A percentile compares a stretch with the other conserved stretches of the same genome.
phyloP scores from a whole-genome alignment of 1,140 invertebrate genomes.

The Heliconius melpomene region DNA sequence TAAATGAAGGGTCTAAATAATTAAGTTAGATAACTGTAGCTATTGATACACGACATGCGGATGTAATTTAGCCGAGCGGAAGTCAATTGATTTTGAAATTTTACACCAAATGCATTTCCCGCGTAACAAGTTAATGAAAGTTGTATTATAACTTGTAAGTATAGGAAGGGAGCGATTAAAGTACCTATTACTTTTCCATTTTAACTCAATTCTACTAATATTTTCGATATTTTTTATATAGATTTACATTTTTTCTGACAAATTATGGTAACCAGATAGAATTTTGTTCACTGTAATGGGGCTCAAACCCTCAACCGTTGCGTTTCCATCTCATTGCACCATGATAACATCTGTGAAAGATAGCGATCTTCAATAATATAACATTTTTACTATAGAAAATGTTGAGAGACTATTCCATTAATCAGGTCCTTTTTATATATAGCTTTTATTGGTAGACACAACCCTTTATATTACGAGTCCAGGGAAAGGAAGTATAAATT shows the following conservation, averaged over 20 bases:
- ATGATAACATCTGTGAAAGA: too few relatives aligned
- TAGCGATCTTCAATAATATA: too few relatives aligned
- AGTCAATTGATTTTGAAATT: not conserved
- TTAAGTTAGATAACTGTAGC: constrained; percentile 1
- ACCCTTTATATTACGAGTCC: too few relatives aligned
- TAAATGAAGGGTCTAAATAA: not conserved
- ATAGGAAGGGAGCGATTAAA: not conserved
- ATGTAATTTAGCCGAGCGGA: not conserved
- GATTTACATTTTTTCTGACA: too few relatives aligned
- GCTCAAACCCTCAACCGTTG: not conserved
- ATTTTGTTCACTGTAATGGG: not conserved
- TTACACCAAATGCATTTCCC: constrained; percentile 14
- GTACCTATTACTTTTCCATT: not conserved
- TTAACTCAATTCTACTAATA: not conserved
- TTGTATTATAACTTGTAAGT: not conserved
- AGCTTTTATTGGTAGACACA: too few relatives aligned
- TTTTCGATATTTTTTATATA: too few relatives aligned
- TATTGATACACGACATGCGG: not conserved
- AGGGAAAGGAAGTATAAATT: too few relatives aligned
- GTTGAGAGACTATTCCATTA: too few relatives aligned
- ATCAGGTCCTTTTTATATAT: rapidly evolving
- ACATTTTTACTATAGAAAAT: too few relatives aligned
- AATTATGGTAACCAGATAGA: too few relatives aligned
- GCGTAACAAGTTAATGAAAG: constrained; percentile 8
- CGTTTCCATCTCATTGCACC: too few relatives aligned